Evolutionary conservation across 2,888 invertebrate species (phyloP), one percentile per base, ranked within the genome.

Genomic region (Drosophila mulleri): DNA sequence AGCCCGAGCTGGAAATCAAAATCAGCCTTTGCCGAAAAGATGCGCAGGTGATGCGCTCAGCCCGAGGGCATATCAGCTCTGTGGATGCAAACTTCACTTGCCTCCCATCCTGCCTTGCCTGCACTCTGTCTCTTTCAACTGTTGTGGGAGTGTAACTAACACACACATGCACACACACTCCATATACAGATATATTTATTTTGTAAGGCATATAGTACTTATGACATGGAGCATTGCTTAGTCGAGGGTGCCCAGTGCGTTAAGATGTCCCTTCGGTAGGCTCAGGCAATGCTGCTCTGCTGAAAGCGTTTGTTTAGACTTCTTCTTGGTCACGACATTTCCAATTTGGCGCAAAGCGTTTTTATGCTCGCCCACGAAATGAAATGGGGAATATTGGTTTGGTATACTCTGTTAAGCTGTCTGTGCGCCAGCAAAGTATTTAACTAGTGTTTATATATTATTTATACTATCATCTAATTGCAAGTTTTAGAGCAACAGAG

Each of bases 41-140:
- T 68, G 83, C 42, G 67, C 88, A 83, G 83, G 78, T 83, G 87
- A 88, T 50, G 48, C 80, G 72, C 53, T 71, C 61, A 56, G 60
- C 81, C 56, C 54, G 50, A 58, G 67, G 80, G 80, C 75, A 79
- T 62, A 45, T 61, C 64, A 79, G 56, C 61, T 69, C 61, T 37
- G 23, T 37, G 35, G 52, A 53, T 53, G 37, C 52, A 53, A 35
- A 53, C 52, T 37, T 16, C 41, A 53, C n/a, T 58, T 54, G 75
- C 29, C 35, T 29, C 57, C 32, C 9, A 11, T 8, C 8, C 29
- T 29, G 29, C 29, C 29, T 29, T 29, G 16, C 8, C 41, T 37
- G 18, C 48, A 0, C 11, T 7, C 5, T 37, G 54, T 44, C 44
- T n/a, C n/a, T 23, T 26, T 32, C 18, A 50, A 60, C 48, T 47